These are phyloP conservation scores for Turritopsis dohrnii DNA, from an alignment of 30 jellyfish, hydroid and myxozoan genomes.

Conservation along the genomic window DNA sequence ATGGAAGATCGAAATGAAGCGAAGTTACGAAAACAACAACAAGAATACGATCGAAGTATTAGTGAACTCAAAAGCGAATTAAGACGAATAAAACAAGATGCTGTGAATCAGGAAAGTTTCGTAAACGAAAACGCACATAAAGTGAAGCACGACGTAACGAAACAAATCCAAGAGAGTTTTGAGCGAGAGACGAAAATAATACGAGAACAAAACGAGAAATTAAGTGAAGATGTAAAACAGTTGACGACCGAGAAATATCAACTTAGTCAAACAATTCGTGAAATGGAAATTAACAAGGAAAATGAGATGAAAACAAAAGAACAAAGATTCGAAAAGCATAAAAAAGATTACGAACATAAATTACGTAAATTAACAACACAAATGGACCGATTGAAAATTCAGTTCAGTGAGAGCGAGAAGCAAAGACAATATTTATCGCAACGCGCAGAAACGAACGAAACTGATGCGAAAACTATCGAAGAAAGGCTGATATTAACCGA, in stretches of 20 bases:
- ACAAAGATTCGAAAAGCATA: constrained; percentile 37
- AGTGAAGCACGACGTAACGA: constrained; percentile 32
- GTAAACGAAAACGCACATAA: constrained; percentile 8
- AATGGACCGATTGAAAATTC: constrained; percentile 42
- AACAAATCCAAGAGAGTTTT: constrained; percentile 38
- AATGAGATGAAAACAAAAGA: constrained; percentile 33
- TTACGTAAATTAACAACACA: constrained; percentile 45
- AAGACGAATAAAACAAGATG: constrained; percentile 29
- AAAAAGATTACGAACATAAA: constrained; percentile 72
- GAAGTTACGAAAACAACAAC: constrained; percentile 46
- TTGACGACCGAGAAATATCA: constrained; percentile 48
- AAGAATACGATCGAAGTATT: constrained; percentile 48
- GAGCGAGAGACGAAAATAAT: constrained; percentile 41
- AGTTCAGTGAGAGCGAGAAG: constrained; percentile 26
- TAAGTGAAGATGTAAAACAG: constrained; percentile 42
- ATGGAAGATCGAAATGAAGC: constrained; percentile 37
- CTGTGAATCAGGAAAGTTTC: constrained; percentile 22
- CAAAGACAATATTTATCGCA: constrained; percentile 33
- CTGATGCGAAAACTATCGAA: constrained; percentile 36
- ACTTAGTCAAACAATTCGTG: constrained; percentile 45
- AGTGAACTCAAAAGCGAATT: constrained; percentile 41
- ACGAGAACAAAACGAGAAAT: constrained; percentile 48
- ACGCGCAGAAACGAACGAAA: constrained; percentile 33
- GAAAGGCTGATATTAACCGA: constrained; percentile 40
- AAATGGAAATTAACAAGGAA: constrained; percentile 26